Conservation (phyloP, 2,113 vertebrate genomes). For the Odocoileus hemionus region DNA sequence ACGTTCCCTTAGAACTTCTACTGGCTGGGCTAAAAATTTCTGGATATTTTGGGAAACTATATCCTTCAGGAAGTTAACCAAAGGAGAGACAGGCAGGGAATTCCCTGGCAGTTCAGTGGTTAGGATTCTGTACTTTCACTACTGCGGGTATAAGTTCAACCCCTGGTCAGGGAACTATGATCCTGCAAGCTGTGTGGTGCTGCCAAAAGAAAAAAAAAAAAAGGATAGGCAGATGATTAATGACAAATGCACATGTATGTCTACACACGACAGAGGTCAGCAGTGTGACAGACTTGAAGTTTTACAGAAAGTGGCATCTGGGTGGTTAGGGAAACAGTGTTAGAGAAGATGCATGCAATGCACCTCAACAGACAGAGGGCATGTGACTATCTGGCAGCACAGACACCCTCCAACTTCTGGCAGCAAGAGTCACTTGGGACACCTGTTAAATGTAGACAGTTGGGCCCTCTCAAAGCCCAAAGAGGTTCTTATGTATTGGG, state of each 20-base stretch:
- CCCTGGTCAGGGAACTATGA: background rate
- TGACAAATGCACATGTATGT: background rate
- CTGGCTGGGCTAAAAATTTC: background rate
- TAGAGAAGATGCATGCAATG: background rate
- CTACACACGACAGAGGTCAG: background rate
- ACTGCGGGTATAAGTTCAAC: background rate
- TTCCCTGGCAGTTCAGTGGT: background rate
- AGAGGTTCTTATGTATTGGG: background rate
- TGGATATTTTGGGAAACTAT: background rate
- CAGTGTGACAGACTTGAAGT: background rate
- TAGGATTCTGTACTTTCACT: background rate
- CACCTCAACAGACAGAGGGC: background rate
- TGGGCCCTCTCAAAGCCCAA: background rate
- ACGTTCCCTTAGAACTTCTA: background rate
- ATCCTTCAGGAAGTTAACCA: background rate
- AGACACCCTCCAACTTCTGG: background rate
- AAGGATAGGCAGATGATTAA: background rate
- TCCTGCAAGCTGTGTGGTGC: background rate
- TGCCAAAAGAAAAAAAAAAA: background rate
- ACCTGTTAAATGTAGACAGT: background rate
- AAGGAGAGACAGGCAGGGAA: background rate
- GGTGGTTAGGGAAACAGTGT: background rate
- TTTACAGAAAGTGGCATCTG: background rate
- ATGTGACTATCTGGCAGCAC: fast-evolving
- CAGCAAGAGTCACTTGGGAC: background rate